phyloP scores from a whole-genome alignment of 1,140 invertebrate species.

The Calliopsis andreniformis region DNA sequence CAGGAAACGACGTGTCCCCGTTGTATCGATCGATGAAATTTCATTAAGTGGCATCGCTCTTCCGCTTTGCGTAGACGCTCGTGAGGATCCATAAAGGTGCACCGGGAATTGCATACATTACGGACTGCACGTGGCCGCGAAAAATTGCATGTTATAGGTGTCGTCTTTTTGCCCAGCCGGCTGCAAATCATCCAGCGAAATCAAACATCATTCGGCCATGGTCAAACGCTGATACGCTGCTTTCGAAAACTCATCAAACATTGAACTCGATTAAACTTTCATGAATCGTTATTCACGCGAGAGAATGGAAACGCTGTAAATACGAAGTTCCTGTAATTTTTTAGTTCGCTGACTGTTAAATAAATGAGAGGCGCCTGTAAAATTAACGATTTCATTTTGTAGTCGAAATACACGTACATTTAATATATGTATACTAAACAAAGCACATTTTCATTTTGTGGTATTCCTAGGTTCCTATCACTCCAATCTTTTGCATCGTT shows the following conservation, averaged over 20 bases:
- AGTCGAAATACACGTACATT: too few relatives aligned
- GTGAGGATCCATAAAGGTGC: conserved; percentile 19
- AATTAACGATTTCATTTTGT: not conserved
- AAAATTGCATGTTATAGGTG: conserved; percentile 7
- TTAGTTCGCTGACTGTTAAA: not conserved
- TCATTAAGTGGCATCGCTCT: conserved; percentile 61
- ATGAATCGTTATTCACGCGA: not conserved
- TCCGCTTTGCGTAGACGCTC: conserved; percentile 23
- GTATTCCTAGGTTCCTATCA: too few relatives aligned
- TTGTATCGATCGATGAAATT: conserved; percentile 63
- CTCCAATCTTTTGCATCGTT: too few relatives aligned
- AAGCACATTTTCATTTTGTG: too few relatives aligned
- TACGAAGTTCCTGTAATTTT: not conserved
- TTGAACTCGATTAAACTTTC: conserved; percentile 22
- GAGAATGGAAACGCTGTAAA: not conserved
- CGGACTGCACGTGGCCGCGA: not conserved
- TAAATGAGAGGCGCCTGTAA: not conserved
- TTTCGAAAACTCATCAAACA: not conserved
- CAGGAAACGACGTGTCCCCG: conserved; percentile 57
- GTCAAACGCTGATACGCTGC: not conserved
- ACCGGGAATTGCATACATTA: conserved; percentile 12
- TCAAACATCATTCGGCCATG: conserved; percentile 15
- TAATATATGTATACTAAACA: too few relatives aligned
- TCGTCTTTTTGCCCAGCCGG: not conserved
- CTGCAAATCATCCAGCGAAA: conserved; percentile 22